Evolutionary conservation across 1,140 invertebrate species (phyloP).

Genomic region (Pachypeltis micranthus): DNA sequence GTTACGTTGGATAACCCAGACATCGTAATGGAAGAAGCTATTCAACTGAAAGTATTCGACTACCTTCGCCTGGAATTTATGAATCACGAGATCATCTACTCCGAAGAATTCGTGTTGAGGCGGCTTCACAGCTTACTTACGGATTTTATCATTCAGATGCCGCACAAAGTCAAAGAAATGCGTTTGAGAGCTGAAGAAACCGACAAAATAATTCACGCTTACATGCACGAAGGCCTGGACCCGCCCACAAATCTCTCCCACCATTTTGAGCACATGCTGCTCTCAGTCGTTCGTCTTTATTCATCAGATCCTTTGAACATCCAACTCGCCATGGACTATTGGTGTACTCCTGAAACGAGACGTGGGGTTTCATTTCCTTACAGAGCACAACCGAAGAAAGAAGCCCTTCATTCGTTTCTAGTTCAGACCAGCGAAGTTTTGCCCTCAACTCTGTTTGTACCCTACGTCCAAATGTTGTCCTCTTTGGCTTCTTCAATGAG

Average conservation of each 20-base stretch:
- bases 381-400: conserved; percentile 29
- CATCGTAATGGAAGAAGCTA: conserved; percentile 55
- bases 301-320: conserved; percentile 56
- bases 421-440: conserved; percentile 74
- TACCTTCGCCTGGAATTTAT: conserved; percentile 62
- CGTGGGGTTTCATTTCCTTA: conserved; percentile 27
- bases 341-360: conserved; percentile 51
- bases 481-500: conserved; percentile 61
- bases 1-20: conserved; percentile 61
- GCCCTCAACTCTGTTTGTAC: conserved; percentile 70
- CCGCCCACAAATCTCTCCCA: conserved; percentile 59
- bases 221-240: conserved; percentile 67
- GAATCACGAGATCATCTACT: conserved; percentile 52
- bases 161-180: conserved; percentile 75
- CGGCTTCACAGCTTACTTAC: conserved; percentile 75
- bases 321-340: conserved; percentile 66
- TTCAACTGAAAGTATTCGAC: conserved; percentile 69
- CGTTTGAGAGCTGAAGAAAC: conserved; percentile 77
- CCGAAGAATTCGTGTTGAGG: conserved; percentile 65
- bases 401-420: conserved; percentile 82
- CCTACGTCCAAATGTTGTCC: conserved; percentile 76
- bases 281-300: conserved; percentile 68
- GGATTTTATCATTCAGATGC: conserved; percentile 88
- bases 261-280: conserved; percentile 73
- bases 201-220: conserved; percentile 66